Evolutionary conservation across 2,888 invertebrate genomes (phyloP).

Genomic region (Thelaira solivaga): DNA sequence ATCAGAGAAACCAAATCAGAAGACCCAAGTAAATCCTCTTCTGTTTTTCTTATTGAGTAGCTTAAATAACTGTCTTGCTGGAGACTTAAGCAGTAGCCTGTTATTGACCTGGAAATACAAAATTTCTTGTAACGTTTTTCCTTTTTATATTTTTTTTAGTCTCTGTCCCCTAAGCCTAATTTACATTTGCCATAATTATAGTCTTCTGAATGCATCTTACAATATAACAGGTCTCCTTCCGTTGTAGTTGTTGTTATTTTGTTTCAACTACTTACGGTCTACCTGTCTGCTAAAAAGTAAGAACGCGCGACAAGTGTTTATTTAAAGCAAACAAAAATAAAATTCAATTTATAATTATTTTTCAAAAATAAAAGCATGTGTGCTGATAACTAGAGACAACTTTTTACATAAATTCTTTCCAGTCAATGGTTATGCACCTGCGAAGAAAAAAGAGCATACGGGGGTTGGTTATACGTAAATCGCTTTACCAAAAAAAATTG

Average conservation of each 20-base stretch:
- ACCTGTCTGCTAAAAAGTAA: constrained; percentile 13
- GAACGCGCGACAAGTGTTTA: constrained; percentile 58
- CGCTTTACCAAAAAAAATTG: constrained; percentile 32
- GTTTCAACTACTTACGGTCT: neutral
- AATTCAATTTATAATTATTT: constrained; percentile 44
- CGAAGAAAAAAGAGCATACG: constrained; percentile 25
- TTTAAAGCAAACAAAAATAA: constrained; percentile 28
- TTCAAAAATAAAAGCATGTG: constrained; percentile 41
- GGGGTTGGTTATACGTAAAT: constrained; percentile 46
- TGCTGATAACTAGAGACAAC: constrained; percentile 13
- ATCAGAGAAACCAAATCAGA: too few relatives aligned
- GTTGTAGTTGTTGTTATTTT: too few relatives aligned
- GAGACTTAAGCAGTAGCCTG: too few relatives aligned
- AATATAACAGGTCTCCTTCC: constrained; percentile 45
- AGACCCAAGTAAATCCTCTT: too few relatives aligned
- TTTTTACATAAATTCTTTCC: constrained; percentile 53
- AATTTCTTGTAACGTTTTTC: constrained; percentile 6
- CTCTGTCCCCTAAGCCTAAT: neutral
- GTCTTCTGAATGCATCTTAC: neutral
- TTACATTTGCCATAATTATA: neutral
- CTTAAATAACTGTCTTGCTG: too few relatives aligned
- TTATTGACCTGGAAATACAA: too few relatives aligned
- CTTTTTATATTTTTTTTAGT: neutral
- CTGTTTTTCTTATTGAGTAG: too few relatives aligned
- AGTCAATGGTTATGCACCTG: constrained; percentile 64